Evolutionary conservation across 2,113 vertebrate species (phyloP).

Genomic region (Actenoides lindsayi): DNA sequence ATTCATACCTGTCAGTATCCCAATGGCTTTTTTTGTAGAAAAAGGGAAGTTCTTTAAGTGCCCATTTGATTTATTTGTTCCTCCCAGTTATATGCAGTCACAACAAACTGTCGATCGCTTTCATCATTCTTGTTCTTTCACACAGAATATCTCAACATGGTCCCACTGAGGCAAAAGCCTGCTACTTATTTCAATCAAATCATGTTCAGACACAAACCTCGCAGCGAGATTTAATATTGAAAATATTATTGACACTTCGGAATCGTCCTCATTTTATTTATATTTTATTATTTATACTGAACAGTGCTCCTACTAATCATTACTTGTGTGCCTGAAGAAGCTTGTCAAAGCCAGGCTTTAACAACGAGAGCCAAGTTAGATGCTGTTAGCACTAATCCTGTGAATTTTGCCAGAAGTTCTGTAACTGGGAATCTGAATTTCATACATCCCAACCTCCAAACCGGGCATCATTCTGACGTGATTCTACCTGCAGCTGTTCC

Average conservation of each 20-base stretch:
- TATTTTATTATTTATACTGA: not conserved
- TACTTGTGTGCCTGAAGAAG: not conserved
- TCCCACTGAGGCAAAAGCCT: not conserved
- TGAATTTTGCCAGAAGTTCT: not conserved
- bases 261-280: not conserved
- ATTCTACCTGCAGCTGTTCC: not conserved
- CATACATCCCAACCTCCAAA: not conserved
- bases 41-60: not conserved
- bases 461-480: not conserved
- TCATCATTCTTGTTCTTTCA: constrained; percentile 16
- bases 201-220: not conserved
- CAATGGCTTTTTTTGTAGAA: not conserved
- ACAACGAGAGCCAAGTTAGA: not conserved
- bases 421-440: not conserved
- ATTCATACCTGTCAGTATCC: not conserved
- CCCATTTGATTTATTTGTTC: constrained; percentile 59
- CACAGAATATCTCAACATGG: not conserved
- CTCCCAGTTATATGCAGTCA: not conserved
- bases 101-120: constrained; percentile 8
- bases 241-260: not conserved
- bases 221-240: not conserved
- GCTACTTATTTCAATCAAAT: not conserved
- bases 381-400: not conserved
- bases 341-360: not conserved
- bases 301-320: not conserved